These are phyloP conservation scores for Shargacucullia verbasci DNA, from an alignment of 2,888 invertebrate genomes.

Conservation along the genomic window DNA sequence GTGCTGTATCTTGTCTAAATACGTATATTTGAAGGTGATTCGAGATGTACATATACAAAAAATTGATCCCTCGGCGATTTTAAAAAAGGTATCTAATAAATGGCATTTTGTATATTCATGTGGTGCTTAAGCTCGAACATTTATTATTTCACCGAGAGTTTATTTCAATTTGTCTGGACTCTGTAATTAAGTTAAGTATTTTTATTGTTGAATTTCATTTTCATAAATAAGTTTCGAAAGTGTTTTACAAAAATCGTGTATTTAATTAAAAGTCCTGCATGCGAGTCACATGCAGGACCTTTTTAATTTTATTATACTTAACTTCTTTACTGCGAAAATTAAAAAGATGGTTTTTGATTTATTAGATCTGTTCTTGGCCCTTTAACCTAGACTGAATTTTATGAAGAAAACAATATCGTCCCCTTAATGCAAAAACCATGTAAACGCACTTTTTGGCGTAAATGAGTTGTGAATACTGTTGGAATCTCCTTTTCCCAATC, in stretches of 20 bases:
- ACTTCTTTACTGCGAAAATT: too few species aligned
- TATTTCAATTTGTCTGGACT: constrained; percentile 20
- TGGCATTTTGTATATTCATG: constrained; percentile 14
- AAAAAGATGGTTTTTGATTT: too few species aligned
- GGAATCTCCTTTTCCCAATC: too few species aligned
- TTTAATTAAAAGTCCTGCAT: too few species aligned
- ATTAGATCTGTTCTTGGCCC: too few species aligned
- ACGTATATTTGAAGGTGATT: constrained; percentile 3
- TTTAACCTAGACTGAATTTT: too few species aligned
- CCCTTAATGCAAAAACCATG: too few species aligned
- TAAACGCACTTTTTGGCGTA: too few species aligned
- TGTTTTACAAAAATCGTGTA: neutral
- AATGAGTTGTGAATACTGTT: too few species aligned
- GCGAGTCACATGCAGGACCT: too few species aligned
- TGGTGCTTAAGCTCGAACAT: constrained; percentile 4
- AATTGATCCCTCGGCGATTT: constrained; percentile 12
- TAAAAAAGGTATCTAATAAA: constrained; percentile 20
- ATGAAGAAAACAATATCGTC: too few species aligned
- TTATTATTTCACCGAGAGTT: constrained; percentile 20
- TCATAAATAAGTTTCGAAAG: constrained; percentile 12
- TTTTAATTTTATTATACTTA: too few species aligned
- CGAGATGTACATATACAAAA: constrained; percentile 5
- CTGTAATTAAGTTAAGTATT: constrained; percentile 18
- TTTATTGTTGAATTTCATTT: constrained; percentile 25
- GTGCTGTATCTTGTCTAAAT: constrained; percentile 2